Evolutionary conservation across 1,140 invertebrate genomes (phyloP).

Genomic region (Galendromus occidentalis): DNA sequence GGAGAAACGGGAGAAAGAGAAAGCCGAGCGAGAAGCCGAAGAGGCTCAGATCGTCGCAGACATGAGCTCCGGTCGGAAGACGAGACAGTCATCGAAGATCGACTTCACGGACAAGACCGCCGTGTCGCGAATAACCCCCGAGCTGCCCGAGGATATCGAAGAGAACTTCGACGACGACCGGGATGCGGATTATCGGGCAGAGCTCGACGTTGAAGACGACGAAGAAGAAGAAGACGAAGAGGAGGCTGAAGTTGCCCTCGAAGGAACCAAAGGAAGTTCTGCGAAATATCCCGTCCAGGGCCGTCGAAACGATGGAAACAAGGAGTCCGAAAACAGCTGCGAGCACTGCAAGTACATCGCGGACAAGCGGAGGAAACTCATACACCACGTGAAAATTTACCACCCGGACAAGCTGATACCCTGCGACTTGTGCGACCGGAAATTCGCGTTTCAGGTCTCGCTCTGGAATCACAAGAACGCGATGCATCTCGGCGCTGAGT

Average conservation of each 20-base stretch:
- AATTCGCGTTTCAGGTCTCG: background rate
- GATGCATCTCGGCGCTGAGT: slow-evolving; percentile 3
- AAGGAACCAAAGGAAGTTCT: background rate
- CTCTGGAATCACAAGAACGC: slow-evolving; percentile 9
- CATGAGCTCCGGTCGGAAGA: too few species aligned
- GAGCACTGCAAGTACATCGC: slow-evolving; percentile 6
- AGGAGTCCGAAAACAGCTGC: background rate
- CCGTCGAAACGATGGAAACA: background rate
- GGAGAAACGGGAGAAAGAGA: too few species aligned
- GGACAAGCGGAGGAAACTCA: background rate
- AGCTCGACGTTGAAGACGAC: background rate
- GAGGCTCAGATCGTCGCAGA: too few species aligned
- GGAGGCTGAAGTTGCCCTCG: background rate
- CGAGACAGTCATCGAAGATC: background rate
- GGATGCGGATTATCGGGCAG: background rate
- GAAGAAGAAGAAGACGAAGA: background rate
- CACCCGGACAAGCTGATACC: background rate
- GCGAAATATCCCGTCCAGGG: too few species aligned
- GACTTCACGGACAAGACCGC: background rate
- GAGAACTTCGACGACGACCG: slow-evolving; percentile 2
- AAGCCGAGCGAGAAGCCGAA: too few species aligned
- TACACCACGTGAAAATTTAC: background rate
- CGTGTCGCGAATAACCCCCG: background rate
- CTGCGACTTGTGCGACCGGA: background rate
- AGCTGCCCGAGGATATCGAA: background rate